Base-by-base conservation (phyloP, 2,797 vertebrate genomes). In the Apogon talboti region DNA sequence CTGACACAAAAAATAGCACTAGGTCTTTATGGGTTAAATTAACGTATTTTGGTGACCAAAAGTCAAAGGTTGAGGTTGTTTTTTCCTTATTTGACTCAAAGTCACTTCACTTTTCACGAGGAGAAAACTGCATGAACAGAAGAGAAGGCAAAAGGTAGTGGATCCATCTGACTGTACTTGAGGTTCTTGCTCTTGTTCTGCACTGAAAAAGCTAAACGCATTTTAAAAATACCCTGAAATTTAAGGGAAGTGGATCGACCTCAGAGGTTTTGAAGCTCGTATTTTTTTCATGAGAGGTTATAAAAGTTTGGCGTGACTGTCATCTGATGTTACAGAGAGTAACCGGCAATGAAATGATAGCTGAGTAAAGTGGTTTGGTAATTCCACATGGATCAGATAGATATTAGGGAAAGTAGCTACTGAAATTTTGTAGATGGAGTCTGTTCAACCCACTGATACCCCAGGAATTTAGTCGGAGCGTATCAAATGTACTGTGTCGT, bases 221-320 rank as follows among this genome's bases (percentile, higher is more conserved):
- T 49, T 30, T 11, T 15, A 15, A 46, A 28, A 60, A 40, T 47
- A 12, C 14, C 13, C 16, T 54, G 42, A 18, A 28, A 33, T 11
- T 28, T 7, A 12, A 28, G 28, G 14, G 41, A 21, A 41, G 44
- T 28, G 13, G 41, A 12, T 12, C 18, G 55, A 43, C 38, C 48
- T 59, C n/a, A n/a, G 50, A 63, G 42, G 56, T 67, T 57, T 49
- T 38, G 0, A 33, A 47, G 28, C 40, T 74, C 6, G 3, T 63
- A 48, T 62, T 71, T 45, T 72, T 59, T 77, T 57, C 60, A 75
- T 61, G 51, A 19, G 33, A 11, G 41, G 56, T 60, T 50, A 56
- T 58, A 71, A 66, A 78, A 45, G 60, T 78, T 69, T 64, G 55
- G 58, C 15, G 41, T 15, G 51, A 46, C 54, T 14, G 4, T 54